Percentiles rank a stretch among this genome's conserved stretches.
phyloP scores from a whole-genome alignment of 2,113 vertebrate species.

The Eubucco bourcierii region DNA sequence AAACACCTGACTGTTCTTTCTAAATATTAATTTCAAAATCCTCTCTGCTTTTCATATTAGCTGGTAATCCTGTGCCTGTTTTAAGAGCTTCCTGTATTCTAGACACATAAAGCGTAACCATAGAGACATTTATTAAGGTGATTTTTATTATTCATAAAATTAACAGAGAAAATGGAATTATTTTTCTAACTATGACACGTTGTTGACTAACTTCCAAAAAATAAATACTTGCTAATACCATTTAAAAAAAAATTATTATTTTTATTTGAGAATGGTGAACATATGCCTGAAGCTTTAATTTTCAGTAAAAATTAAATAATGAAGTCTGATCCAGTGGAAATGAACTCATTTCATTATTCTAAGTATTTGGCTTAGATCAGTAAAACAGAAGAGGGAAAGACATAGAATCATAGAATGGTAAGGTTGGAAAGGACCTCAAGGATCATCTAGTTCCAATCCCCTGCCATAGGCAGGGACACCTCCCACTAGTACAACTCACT shows the following conservation, averaged over 20 bases:
- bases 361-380: not conserved
- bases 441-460: too few relatives aligned
- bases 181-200: not conserved
- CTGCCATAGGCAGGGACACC: too few relatives aligned
- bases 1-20: conserved; percentile 21
- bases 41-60: not conserved
- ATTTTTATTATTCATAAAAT: conserved; percentile 34
- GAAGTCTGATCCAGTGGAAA: not conserved
- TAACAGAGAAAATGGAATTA: not conserved
- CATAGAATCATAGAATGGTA: too few relatives aligned
- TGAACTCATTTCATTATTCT: not conserved
- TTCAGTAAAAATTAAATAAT: conserved; percentile 24
- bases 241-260: not conserved
- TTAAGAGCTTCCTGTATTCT: conserved; percentile 6
- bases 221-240: not conserved
- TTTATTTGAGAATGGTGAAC: not conserved
- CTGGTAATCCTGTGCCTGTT: conserved; percentile 19
- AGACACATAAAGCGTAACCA: conserved; percentile 4
- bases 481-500: too few relatives aligned
- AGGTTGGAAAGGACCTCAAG: too few relatives aligned
- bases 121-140: conserved; percentile 47
- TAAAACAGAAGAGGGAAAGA: not conserved
- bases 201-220: conserved; percentile 14
- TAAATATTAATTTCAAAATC: conserved; percentile 59
- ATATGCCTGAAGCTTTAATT: not conserved